Conservation (phyloP, 1,140 invertebrate genomes). For the Brachionus plicatilis region DNA sequence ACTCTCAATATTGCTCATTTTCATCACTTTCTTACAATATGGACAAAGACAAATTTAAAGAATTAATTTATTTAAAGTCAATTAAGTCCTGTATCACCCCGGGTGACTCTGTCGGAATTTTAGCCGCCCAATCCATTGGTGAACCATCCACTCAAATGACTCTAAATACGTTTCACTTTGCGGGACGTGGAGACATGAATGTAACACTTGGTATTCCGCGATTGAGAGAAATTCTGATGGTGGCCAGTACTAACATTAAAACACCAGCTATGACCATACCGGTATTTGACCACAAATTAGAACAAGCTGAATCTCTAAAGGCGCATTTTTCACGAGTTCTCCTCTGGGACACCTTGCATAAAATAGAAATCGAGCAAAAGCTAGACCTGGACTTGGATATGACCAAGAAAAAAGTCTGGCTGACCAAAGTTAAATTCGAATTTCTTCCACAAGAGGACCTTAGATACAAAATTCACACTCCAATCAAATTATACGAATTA, state of each 20-base stretch:
- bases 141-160: slow-evolving; percentile 99
- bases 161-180: slow-evolving; percentile 98
- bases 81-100: slow-evolving; percentile 72
- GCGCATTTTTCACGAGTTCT: slow-evolving; percentile 2
- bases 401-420: not conserved
- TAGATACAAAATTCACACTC: not conserved
- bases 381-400: slow-evolving; percentile 12
- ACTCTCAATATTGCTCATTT: not conserved
- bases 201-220: slow-evolving; percentile 92
- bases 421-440: slow-evolving; percentile 27
- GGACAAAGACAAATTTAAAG: slow-evolving; percentile 43
- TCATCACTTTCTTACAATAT: not conserved
- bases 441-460: slow-evolving; percentile 28
- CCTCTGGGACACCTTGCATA: slow-evolving; percentile 11
- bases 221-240: slow-evolving; percentile 92
- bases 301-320: slow-evolving; percentile 17
- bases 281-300: slow-evolving; percentile 55
- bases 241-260: slow-evolving; percentile 80
- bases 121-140: slow-evolving; percentile 90
- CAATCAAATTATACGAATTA: slow-evolving; percentile 21
- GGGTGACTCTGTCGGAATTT: slow-evolving; percentile 89
- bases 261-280: slow-evolving; percentile 94
- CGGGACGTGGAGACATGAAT: slow-evolving; percentile 98
- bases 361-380: slow-evolving; percentile 34
- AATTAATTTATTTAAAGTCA: slow-evolving; percentile 71